Base-by-base conservation (phyloP, 2,113 vertebrate genomes). In the Herpetotheres cachinnans region DNA sequence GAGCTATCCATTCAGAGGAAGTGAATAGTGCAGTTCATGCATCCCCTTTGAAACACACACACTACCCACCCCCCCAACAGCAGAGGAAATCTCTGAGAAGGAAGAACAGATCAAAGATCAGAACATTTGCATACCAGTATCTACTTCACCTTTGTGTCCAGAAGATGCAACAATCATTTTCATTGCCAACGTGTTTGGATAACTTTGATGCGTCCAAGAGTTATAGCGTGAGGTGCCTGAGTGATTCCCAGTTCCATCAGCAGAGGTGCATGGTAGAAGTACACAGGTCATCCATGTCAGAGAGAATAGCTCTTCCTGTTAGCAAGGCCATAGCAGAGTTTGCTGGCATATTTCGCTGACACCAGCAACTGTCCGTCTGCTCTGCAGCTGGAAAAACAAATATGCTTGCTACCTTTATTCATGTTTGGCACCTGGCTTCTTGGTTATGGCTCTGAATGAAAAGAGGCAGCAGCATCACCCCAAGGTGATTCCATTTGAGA, bases 311-410 rank as follows among this genome's bases (percentile, higher is more conserved):
- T 95, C 93, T 93, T 96, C 95, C 95, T 90, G 94, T 67, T 63
- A 46, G 47, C 73, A 1, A 40, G 91, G 86, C 80, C 4, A 1
- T 32, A 27, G 9, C 3, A 3, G 65, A 12, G 32, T 47, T 91
- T 89, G 89, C 77, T 81, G 71, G 65, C 16, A 0, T 59, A 0
- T 96, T 72, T 90, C 0, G 89, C 96, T 96, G 94, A 97, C 77
- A 20, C 47, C 81, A n/a, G 89, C 90, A 78, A 17, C 80, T 30
- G 55, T 49, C 91, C 4, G 1, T 70, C 52, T 47, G 3, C 77
- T 2, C 77, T 65, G 61, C 95, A 94, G 95, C 95, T 96, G 96
- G 44, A n/a, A 90, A 94, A 96, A 94, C 91, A 96, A 55, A 84
- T 29, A 16, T 1, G 6, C 69, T 62, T 72, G 81, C 70, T 27